These are phyloP conservation scores for Bicyclus anynana DNA, from an alignment of 1,140 invertebrate genomes.

Conservation along the genomic window DNA sequence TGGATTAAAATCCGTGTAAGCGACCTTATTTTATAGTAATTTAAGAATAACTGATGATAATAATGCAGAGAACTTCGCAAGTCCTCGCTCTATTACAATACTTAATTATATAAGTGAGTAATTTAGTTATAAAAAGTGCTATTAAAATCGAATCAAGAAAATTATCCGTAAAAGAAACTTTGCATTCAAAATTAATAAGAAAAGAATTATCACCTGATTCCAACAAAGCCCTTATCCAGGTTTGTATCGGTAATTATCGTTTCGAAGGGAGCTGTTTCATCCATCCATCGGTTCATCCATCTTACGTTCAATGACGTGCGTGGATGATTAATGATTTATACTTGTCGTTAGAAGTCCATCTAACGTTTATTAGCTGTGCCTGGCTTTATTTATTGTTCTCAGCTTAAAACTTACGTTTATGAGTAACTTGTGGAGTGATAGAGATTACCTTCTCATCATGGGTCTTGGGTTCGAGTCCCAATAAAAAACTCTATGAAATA, in stretches of 20 bases:
- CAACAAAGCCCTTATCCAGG: conserved; percentile 32
- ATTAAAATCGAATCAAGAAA: neutral
- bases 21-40: too few species aligned
- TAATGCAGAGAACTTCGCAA: too few species aligned
- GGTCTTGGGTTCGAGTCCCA: too few species aligned
- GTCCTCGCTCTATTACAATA: too few species aligned
- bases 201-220: conserved; percentile 45
- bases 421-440: neutral
- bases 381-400: conserved; percentile 19
- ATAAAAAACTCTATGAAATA: too few species aligned
- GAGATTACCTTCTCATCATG: too few species aligned
- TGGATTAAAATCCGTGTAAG: too few species aligned
- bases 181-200: conserved; percentile 35
- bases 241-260: conserved; percentile 37
- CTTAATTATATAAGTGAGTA: neutral
- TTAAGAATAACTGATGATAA: too few species aligned
- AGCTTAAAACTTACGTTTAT: conserved; percentile 13
- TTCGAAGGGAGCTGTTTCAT: conserved; percentile 32
- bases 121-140: neutral
- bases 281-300: conserved; percentile 34
- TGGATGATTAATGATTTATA: conserved; percentile 44
- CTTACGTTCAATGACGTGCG: conserved; percentile 42
- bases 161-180: conserved; percentile 4
- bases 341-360: conserved; percentile 34
- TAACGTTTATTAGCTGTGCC: conserved; percentile 2